Conservation (phyloP, 2,797 vertebrate species). For the Etheostoma nigrum region DNA sequence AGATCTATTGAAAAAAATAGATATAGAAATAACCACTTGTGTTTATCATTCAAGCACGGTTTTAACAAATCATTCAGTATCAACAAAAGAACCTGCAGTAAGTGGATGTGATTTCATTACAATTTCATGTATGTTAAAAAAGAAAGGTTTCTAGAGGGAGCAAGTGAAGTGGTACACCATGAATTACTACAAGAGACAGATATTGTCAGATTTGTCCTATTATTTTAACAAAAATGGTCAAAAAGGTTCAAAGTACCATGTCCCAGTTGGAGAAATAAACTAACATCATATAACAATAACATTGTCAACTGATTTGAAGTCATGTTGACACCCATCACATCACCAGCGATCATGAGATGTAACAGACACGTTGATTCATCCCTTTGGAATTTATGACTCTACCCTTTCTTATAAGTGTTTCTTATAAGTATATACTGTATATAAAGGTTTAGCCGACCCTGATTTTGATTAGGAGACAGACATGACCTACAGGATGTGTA, state of each 20-base stretch:
- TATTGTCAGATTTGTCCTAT: not conserved
- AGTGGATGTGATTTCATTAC: not conserved
- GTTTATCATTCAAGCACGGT: not conserved
- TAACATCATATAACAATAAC: not conserved
- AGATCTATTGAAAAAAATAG: constrained; percentile 84
- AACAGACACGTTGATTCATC: constrained; percentile 39
- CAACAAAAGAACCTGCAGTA: not conserved
- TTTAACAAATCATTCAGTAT: not conserved
- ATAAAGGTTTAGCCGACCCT: not conserved
- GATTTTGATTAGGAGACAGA: not conserved
- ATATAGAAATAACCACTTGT: not conserved
- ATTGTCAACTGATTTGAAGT: constrained; percentile 27
- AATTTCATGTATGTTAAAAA: not conserved
- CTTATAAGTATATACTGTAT: not conserved
- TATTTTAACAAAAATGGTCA: not conserved
- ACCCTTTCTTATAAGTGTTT: constrained; percentile 4
- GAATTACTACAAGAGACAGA: not conserved
- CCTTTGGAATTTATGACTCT: not conserved
- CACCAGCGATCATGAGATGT: constrained; percentile 17
- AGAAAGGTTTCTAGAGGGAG: not conserved
- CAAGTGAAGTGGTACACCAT: not conserved
- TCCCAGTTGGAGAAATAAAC: not conserved
- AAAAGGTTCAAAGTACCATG: not conserved
- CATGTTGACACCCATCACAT: constrained; percentile 48
- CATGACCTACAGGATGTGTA: not conserved